Conservation (phyloP, 1,140 invertebrate species). For the Heliconius congener region DNA sequence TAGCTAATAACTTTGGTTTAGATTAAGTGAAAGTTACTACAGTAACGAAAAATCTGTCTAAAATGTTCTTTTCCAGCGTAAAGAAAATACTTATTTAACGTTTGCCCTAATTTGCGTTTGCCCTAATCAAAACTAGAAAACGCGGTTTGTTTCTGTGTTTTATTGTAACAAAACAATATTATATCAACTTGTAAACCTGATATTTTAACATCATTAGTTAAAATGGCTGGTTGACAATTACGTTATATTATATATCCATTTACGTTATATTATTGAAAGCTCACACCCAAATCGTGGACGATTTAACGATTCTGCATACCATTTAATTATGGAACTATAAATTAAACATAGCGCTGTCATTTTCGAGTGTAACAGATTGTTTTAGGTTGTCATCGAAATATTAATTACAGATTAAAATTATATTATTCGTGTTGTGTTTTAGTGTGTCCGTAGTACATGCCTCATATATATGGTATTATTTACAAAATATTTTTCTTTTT, state of each 20-base stretch:
- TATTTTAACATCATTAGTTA: neutral
- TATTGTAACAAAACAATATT: neutral
- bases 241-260: neutral
- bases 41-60: too few relatives aligned
- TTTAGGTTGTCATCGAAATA: constrained; percentile 19
- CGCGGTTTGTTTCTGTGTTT: too few relatives aligned
- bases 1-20: too few relatives aligned
- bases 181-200: neutral
- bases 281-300: neutral
- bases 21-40: too few relatives aligned
- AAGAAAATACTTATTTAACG: neutral
- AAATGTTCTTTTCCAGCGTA: too few relatives aligned
- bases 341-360: constrained; percentile 10
- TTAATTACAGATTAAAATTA: constrained; percentile 17
- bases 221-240: too few relatives aligned
- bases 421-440: neutral
- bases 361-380: constrained; percentile 21
- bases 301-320: constrained; percentile 10
- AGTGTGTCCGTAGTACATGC: neutral
- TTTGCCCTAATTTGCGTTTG: neutral
- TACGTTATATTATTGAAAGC: neutral
- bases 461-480: neutral
- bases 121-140: neutral
- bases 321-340: constrained; percentile 11
- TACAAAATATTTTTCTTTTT: too few relatives aligned